Conservation (phyloP, 2,113 vertebrate genomes). For the Notothenia rossii region DNA sequence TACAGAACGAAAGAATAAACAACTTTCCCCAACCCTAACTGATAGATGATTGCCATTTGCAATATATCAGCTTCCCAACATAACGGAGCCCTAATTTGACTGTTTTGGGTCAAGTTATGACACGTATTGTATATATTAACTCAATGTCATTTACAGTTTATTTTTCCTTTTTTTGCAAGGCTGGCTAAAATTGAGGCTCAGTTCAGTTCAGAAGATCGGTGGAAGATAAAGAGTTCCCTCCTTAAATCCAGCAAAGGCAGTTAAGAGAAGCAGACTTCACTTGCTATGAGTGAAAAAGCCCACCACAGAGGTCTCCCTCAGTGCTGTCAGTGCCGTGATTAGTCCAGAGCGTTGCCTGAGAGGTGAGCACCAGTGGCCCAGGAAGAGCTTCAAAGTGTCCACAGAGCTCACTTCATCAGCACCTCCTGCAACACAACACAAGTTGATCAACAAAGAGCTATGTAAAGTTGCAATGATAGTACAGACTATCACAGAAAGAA, state of each 20-base stretch:
- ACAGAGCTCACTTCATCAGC: conserved; percentile 72
- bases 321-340: conserved; percentile 42
- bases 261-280: conserved; percentile 59
- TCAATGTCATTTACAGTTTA: conserved; percentile 75
- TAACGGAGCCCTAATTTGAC: conserved; percentile 78
- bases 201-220: conserved; percentile 73
- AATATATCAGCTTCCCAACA: conserved; percentile 78
- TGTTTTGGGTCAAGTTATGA: conserved; percentile 82
- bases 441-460: neutral
- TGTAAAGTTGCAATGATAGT: neutral
- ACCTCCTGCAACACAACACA: conserved; percentile 71
- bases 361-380: conserved; percentile 40
- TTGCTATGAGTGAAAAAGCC: conserved; percentile 47
- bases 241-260: conserved; percentile 75
- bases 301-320: conserved; percentile 46
- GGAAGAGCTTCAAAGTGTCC: conserved; percentile 44
- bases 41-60: conserved; percentile 86
- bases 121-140: conserved; percentile 74
- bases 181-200: conserved; percentile 79
- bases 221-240: conserved; percentile 68
- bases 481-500: neutral
- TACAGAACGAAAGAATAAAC: conserved; percentile 55
- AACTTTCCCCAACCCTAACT: conserved; percentile 67
- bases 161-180: conserved; percentile 67
- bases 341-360: conserved; percentile 51